Conservation (phyloP, 2,797 vertebrate species). For the Amazonetta brasiliensis region DNA sequence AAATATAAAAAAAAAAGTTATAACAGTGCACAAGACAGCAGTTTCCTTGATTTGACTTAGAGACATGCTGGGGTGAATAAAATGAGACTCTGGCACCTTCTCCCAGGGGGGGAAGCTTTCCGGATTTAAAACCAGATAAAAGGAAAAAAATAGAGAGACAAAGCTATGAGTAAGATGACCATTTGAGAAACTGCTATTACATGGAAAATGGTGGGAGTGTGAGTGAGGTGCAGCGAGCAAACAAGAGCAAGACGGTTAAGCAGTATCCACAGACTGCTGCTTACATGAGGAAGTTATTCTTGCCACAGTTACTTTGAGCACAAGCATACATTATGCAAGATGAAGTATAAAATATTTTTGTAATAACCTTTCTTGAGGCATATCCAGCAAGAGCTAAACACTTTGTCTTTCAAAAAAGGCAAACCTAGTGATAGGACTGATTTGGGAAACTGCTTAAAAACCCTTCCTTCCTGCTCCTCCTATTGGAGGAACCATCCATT, state of each 20-base stretch:
- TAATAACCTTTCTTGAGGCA: not conserved
- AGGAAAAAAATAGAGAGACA: not conserved
- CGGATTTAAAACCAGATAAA: not conserved
- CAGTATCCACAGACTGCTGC: not conserved
- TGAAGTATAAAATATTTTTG: not conserved
- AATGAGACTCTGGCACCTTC: fast-evolving
- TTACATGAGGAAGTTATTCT: not conserved
- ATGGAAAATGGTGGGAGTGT: not conserved
- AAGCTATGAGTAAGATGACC: too few relatives aligned
- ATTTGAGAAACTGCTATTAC: not conserved
- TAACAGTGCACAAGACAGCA: not conserved
- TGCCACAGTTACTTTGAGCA: not conserved
- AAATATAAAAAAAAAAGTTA: not conserved
- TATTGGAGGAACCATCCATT: not conserved
- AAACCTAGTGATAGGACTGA: not conserved
- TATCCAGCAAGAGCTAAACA: not conserved
- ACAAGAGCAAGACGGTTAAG: not conserved
- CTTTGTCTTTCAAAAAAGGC: not conserved
- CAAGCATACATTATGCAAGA: not conserved
- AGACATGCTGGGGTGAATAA: not conserved
- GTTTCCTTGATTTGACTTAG: not conserved
- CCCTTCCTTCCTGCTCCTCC: not conserved
- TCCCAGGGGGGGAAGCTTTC: not conserved
- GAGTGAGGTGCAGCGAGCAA: not conserved
- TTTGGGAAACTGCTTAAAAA: not conserved